Conservation (phyloP, 1,140 invertebrate species). For the Diabrotica undecimpunctata region DNA sequence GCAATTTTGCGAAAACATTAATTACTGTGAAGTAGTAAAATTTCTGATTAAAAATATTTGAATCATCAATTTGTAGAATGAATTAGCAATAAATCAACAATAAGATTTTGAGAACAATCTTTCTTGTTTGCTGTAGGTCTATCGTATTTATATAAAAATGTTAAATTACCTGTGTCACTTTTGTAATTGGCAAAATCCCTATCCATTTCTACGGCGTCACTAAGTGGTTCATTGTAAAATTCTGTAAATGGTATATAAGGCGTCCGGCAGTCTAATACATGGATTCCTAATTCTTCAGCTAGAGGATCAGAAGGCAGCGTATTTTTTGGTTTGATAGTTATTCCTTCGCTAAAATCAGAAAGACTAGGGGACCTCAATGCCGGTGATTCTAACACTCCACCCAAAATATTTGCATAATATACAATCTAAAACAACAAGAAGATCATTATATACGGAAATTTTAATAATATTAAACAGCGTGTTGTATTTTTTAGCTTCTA, state of each 20-base stretch:
- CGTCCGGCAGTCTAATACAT: slow-evolving; percentile 74
- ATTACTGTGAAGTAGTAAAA: too few relatives aligned
- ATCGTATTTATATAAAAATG: too few relatives aligned
- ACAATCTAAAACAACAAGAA: slow-evolving; percentile 61
- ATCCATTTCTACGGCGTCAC: slow-evolving; percentile 89
- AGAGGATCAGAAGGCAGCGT: slow-evolving; percentile 36
- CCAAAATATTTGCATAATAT: slow-evolving; percentile 86
- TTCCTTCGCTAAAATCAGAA: slow-evolving; percentile 1
- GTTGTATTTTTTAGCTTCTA: too few relatives aligned
- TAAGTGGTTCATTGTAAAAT: slow-evolving; percentile 91
- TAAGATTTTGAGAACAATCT: too few relatives aligned
- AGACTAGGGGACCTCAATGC: slow-evolving; percentile 53
- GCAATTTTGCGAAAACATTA: too few relatives aligned
- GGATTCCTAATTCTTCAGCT: slow-evolving; percentile 63
- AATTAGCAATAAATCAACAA: too few relatives aligned
- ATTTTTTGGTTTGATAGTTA: slow-evolving; percentile 24
- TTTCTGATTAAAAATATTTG: too few relatives aligned
- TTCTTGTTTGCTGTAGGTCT: too few relatives aligned
- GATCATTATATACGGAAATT: too few relatives aligned
- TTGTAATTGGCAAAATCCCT: slow-evolving; percentile 89
- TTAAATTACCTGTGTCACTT: slow-evolving; percentile 51
- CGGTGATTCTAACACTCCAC: slow-evolving; percentile 71
- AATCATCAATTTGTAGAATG: too few relatives aligned
- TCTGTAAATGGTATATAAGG: slow-evolving; percentile 82
- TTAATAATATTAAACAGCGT: too few relatives aligned